Evolutionary conservation across 2,113 vertebrate species (phyloP).

Genomic region (Caretta caretta): DNA sequence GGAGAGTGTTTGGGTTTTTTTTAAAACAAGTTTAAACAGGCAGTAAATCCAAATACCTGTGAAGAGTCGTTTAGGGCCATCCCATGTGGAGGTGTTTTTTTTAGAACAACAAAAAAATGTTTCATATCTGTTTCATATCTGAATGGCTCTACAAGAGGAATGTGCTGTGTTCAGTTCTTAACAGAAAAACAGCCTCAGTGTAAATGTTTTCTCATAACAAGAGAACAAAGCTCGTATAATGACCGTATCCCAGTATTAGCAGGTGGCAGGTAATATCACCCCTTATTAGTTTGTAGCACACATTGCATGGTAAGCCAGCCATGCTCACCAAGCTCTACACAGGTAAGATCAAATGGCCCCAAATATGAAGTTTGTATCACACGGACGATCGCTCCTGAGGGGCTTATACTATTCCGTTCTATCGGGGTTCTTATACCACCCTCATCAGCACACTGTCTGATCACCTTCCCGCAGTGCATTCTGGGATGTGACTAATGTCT

Average conservation of each 20-base stretch:
- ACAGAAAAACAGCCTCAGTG: neutral
- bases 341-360: neutral
- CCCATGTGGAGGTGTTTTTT: neutral
- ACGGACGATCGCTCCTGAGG: neutral
- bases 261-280: neutral
- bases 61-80: neutral
- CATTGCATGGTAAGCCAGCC: too few relatives aligned
- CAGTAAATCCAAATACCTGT: neutral
- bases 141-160: neutral
- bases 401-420: neutral
- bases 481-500: too few relatives aligned
- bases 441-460: neutral
- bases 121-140: neutral
- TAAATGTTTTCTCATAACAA: neutral
- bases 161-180: neutral
- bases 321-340: too few relatives aligned
- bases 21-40: neutral
- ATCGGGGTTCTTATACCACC: too few relatives aligned
- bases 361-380: rapidly evolving
- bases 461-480: neutral
- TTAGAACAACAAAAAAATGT: too few relatives aligned
- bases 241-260: rapidly evolving
- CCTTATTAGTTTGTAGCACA: neutral
- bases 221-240: neutral
- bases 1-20: neutral